Percentiles rank a stretch among this genome's conserved stretches.
Evolutionary conservation across 2,797 vertebrate genomes (phyloP).

Genomic region (Enteromius paludinosus): DNA sequence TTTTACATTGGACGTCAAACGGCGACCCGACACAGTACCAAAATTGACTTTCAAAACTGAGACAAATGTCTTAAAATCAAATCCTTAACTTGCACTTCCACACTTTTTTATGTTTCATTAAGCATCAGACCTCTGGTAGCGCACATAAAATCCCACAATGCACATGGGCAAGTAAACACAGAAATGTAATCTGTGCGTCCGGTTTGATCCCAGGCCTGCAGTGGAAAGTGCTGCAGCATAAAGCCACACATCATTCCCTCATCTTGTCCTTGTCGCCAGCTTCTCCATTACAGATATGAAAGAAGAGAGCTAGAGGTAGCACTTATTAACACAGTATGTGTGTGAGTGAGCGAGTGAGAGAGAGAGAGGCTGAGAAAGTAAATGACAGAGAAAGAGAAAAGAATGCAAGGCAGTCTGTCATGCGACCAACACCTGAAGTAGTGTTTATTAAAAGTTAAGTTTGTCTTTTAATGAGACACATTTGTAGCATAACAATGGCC

Average conservation of each 20-base stretch:
- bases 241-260: slow-evolving; percentile 51
- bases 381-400: slow-evolving; percentile 15
- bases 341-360: neutral
- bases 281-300: slow-evolving; percentile 41
- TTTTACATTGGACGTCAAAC: neutral
- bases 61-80: neutral
- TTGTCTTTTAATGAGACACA: neutral
- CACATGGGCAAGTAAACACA: slow-evolving; percentile 49
- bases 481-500: neutral
- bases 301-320: slow-evolving; percentile 38
- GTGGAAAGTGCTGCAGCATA: slow-evolving; percentile 34
- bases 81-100: neutral
- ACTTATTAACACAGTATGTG: slow-evolving; percentile 41
- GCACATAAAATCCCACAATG: slow-evolving; percentile 29
- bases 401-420: neutral
- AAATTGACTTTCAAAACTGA: neutral
- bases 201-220: slow-evolving; percentile 19
- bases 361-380: slow-evolving; percentile 15
- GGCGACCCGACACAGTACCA: neutral
- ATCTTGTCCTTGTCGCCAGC: slow-evolving; percentile 34
- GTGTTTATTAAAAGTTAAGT: neutral
- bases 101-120: slow-evolving; percentile 20
- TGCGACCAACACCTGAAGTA: neutral
- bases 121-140: neutral
- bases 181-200: slow-evolving; percentile 41